Evolutionary conservation across 2,888 invertebrate genomes (phyloP), one percentile per base, ranked within the genome.

Genomic region (Melanophora roralis): DNA sequence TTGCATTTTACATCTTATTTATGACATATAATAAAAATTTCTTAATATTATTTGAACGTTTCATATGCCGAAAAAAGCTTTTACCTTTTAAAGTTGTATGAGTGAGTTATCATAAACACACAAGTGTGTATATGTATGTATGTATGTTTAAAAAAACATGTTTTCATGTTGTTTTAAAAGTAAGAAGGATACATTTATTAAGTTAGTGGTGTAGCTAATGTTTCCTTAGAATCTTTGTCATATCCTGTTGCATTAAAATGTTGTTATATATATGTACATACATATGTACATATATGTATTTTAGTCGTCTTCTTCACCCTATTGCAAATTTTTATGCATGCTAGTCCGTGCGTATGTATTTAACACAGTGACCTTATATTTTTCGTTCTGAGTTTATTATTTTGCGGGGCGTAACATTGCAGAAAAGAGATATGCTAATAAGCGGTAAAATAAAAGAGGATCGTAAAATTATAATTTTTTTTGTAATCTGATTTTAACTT

Each of bases 1-100:
- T 27, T 27, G 27, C 27, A 64, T 78, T 69, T 79, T 59, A 79
- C 65, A 74, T 79, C 69, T 74, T 74, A 60, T 79, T 74, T 74
- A 79, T 79, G 74, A 65, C 69, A 79, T 74, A 65, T 74, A 40
- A 69, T 74, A 79, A 64, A 69, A 79, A 53, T 74, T 69, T 69
- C 38, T 64, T 43, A 38, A 68, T 55, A 49, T 62, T 73, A 60
- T 60, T 16, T 47, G 19, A 4, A 5, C 27, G 27, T 19, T 34
- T 14, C 38, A 47, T 45, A 69, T 62, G 62, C 55, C 38, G 36
- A 36, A 45, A 19, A 36, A 45, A 19, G 7, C 40, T 45, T 67
- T 49, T 49, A 53, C 47, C 32, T 36, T 43, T 47, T 34, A 11
- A 38, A 27, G n/a, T 21, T 36, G 40, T 34, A 1, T 40, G 23